Conservation (phyloP, 2,113 vertebrate genomes). For the Sceloporus tristichus region DNA sequence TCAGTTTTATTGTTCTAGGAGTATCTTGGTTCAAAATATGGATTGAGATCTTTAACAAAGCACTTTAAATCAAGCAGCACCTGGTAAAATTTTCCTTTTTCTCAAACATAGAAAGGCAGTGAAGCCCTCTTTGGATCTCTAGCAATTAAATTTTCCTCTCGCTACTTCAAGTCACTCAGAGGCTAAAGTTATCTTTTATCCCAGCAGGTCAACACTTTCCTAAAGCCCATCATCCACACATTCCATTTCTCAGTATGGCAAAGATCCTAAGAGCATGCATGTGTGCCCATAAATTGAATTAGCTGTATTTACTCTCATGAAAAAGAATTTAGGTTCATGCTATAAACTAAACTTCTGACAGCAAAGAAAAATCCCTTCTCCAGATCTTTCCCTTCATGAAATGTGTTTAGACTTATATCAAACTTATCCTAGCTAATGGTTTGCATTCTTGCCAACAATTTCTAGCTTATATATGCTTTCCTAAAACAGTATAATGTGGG, state of each 20-base stretch:
- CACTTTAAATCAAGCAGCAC: background rate
- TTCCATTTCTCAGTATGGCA: background rate
- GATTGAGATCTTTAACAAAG: background rate
- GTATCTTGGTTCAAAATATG: background rate
- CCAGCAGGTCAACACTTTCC: background rate
- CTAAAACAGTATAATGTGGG: background rate
- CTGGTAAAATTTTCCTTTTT: background rate
- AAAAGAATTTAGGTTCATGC: background rate
- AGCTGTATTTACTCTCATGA: background rate
- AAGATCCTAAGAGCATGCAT: background rate
- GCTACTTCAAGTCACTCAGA: background rate
- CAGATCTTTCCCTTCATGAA: background rate
- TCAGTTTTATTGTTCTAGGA: background rate
- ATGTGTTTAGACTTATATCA: background rate
- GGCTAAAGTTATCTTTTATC: background rate
- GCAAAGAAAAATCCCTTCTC: background rate
- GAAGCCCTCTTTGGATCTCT: background rate
- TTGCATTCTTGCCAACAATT: background rate
- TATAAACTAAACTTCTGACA: background rate
- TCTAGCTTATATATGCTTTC: background rate
- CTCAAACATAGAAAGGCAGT: background rate
- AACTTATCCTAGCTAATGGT: background rate
- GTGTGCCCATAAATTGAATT: background rate
- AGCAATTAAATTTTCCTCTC: background rate
- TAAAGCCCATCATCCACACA: background rate